Evolutionary conservation across 2,797 vertebrate species (phyloP).

Genomic region (Gambusia yucatana): DNA sequence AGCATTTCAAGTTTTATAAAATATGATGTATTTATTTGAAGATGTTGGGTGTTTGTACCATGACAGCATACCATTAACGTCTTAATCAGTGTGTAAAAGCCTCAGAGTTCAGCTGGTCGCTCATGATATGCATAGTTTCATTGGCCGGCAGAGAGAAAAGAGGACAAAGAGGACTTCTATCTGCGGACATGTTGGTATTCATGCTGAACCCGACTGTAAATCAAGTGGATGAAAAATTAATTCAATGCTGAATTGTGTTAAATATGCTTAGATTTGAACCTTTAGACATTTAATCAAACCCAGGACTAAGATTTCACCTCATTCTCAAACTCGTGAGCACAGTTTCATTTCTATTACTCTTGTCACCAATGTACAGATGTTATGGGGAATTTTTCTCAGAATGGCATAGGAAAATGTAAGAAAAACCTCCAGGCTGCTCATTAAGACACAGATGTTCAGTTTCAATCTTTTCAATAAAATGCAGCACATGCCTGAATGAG

Average conservation of each 20-base stretch:
- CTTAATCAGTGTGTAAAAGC: not conserved
- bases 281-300: not conserved
- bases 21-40: not conserved
- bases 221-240: not conserved
- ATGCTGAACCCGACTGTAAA: not conserved
- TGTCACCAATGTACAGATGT: not conserved
- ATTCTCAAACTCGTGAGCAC: not conserved
- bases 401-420: not conserved
- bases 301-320: not conserved
- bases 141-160: not conserved
- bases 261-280: not conserved
- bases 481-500: not conserved
- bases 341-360: not conserved
- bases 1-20: conserved; percentile 10
- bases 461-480: conserved; percentile 9
- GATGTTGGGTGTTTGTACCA: not conserved
- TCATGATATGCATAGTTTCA: not conserved
- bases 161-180: not conserved
- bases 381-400: not conserved
- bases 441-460: conserved; percentile 2
- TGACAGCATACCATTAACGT: not conserved
- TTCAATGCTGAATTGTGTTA: not conserved
- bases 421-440: not conserved
- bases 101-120: not conserved
- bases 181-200: not conserved